phyloP scores from a whole-genome alignment of 1,140 invertebrate genomes.

The Physella acuta region DNA sequence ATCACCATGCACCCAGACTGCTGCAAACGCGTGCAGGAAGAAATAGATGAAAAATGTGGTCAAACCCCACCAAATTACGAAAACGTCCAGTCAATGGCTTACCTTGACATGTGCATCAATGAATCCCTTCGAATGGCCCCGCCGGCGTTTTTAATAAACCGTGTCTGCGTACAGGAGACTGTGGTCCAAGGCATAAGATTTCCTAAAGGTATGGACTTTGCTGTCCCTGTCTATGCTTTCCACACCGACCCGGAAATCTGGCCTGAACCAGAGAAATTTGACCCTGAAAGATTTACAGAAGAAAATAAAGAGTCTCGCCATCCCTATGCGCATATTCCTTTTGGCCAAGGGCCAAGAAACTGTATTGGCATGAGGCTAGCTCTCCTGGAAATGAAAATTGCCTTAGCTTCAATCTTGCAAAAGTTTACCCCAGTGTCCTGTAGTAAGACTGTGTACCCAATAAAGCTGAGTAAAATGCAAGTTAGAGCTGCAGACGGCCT shows the following conservation, averaged over 20 bases:
- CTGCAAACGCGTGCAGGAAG: slow-evolving; percentile 23
- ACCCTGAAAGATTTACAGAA: slow-evolving; percentile 62
- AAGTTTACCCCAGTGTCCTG: slow-evolving; percentile 29
- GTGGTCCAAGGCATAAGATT: neutral
- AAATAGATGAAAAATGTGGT: slow-evolving; percentile 42
- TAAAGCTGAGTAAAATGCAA: neutral
- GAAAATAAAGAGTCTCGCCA: slow-evolving; percentile 28
- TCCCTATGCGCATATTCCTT: slow-evolving; percentile 61
- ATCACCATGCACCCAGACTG: slow-evolving; percentile 66
- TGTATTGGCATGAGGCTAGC: slow-evolving; percentile 69
- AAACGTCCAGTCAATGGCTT: slow-evolving; percentile 46
- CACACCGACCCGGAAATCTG: slow-evolving; percentile 75
- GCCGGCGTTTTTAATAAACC: slow-evolving; percentile 27
- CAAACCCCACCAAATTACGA: slow-evolving; percentile 49
- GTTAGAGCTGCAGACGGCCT: neutral
- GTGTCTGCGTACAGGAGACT: neutral
- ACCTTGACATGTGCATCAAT: slow-evolving; percentile 54
- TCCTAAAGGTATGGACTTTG: too few relatives aligned
- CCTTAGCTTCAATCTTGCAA: slow-evolving; percentile 55
- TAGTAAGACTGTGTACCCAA: slow-evolving; percentile 22
- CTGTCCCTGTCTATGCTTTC: slow-evolving; percentile 79
- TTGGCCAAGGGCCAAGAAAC: too few relatives aligned
- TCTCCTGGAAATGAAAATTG: slow-evolving; percentile 70
- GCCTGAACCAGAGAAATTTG: slow-evolving; percentile 71
- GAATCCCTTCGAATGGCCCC: slow-evolving; percentile 58